phyloP scores from a whole-genome alignment of 2,888 invertebrate genomes.

The Caenorhabditis sp. region DNA sequence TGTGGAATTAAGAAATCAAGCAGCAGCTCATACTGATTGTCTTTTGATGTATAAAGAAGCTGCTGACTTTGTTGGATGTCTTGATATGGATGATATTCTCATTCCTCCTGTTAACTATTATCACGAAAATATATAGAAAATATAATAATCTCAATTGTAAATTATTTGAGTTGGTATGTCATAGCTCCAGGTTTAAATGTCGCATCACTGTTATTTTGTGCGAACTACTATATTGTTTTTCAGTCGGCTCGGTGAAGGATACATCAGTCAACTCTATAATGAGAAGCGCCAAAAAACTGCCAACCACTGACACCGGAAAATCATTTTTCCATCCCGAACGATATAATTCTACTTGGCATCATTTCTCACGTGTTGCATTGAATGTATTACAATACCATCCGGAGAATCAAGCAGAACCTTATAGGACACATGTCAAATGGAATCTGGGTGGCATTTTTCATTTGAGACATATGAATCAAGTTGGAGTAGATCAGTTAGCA shows the following conservation, averaged over 20 bases:
- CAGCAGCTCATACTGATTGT: too few species aligned
- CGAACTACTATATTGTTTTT: too few species aligned
- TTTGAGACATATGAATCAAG: not conserved
- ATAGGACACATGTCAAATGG: too few species aligned
- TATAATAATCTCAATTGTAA: too few species aligned
- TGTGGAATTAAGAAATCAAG: conserved; percentile 46
- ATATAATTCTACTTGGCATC: conserved; percentile 33
- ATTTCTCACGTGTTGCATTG: conserved; percentile 20
- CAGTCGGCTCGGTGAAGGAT: too few species aligned
- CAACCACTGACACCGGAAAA: conserved; percentile 9
- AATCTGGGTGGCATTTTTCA: not conserved
- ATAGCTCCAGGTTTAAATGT: too few species aligned
- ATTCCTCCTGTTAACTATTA: conserved; percentile 22
- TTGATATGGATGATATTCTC: conserved; percentile 34
- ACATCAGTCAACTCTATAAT: conserved; percentile 12
- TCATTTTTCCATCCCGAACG: conserved; percentile 22
- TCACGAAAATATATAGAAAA: conserved; percentile 10
- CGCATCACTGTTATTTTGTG: too few species aligned
- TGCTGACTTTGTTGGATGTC: conserved; percentile 26
- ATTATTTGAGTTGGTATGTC: too few species aligned
- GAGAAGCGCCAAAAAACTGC: conserved; percentile 10
- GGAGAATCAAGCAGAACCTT: not conserved
- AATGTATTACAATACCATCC: conserved; percentile 4
- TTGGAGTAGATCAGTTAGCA: not conserved
- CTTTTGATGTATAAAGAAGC: conserved; percentile 40